These are phyloP conservation scores for Euspilapteryx auroguttella DNA, from an alignment of 2,888 invertebrate genomes.

Conservation along the genomic window DNA sequence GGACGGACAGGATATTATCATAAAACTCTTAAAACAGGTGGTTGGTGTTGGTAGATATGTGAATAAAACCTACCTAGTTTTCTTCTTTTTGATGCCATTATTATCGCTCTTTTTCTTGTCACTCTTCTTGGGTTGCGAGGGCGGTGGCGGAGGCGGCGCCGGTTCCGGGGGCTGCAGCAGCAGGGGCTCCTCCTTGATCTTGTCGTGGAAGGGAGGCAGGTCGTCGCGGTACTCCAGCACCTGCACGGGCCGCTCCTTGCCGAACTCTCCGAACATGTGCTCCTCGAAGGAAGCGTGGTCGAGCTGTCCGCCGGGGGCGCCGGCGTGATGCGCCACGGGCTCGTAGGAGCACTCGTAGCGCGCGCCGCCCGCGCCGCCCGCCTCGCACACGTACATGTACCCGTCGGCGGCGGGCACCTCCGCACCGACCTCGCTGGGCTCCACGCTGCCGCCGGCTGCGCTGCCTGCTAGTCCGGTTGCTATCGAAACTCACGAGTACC, in stretches of 20 bases:
- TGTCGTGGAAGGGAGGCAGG: conserved; percentile 25
- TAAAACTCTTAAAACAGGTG: too few species aligned
- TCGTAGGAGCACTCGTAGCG: conserved; percentile 50
- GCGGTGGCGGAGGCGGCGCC: conserved; percentile 24
- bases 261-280: conserved; percentile 78
- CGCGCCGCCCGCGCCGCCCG: conserved; percentile 21
- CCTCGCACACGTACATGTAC: conserved; percentile 53
- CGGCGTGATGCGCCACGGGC: conserved; percentile 23
- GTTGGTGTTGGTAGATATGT: too few species aligned
- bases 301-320: too few species aligned
- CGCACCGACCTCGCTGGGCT: conserved; percentile 44
- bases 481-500: conserved; percentile 17
- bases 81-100: conserved; percentile 88
- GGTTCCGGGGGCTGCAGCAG: conserved; percentile 35
- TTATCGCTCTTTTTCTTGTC: conserved; percentile 82
- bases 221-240: conserved; percentile 56
- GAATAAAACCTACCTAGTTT: conserved; percentile 92
- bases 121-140: conserved; percentile 65
- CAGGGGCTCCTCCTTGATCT: conserved; percentile 44
- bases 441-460: conserved; percentile 30
- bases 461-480: conserved; percentile 18
- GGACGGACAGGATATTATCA: too few species aligned
- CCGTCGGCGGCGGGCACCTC: conserved; percentile 48
- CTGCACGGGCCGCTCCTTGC: conserved; percentile 52
- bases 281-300: conserved; percentile 83